phyloP scores from a whole-genome alignment of 2,888 invertebrate genomes.

The Pollenia amentaria region DNA sequence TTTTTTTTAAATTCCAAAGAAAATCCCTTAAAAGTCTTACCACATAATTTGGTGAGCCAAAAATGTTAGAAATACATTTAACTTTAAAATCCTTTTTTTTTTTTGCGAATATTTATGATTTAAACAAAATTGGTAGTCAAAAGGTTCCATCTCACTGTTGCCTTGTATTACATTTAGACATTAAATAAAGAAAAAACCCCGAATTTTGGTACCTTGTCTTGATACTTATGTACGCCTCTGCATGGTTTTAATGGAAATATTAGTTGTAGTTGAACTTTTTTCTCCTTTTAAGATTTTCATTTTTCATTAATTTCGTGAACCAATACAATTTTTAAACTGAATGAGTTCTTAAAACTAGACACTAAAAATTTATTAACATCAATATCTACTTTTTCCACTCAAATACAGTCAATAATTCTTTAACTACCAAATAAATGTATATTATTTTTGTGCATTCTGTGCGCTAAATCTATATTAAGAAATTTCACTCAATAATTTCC shows the following conservation, averaged over 20 bases:
- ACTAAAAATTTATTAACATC: slow-evolving; percentile 69
- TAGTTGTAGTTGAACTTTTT: slow-evolving; percentile 17
- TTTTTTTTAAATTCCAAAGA: no score
- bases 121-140: no score
- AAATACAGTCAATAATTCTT: neutral
- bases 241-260: slow-evolving; percentile 8
- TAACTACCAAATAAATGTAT: slow-evolving; percentile 11
- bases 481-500: slow-evolving; percentile 29
- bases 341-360: slow-evolving; percentile 28
- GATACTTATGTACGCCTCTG: neutral
- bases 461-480: slow-evolving; percentile 6
- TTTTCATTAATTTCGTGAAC: neutral
- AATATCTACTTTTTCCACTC: slow-evolving; percentile 30
- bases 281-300: no score
- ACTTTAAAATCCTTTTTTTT: no score
- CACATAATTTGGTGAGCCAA: no score
- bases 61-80: no score
- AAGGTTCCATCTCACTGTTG: no score
- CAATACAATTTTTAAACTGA: slow-evolving; percentile 7
- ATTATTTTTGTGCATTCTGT: neutral
- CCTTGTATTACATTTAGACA: no score
- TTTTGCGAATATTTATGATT: no score
- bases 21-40: no score
- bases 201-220: no score
- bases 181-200: no score